Conservation (phyloP, 2,113 vertebrate genomes). For the Aegithalos caudatus region DNA sequence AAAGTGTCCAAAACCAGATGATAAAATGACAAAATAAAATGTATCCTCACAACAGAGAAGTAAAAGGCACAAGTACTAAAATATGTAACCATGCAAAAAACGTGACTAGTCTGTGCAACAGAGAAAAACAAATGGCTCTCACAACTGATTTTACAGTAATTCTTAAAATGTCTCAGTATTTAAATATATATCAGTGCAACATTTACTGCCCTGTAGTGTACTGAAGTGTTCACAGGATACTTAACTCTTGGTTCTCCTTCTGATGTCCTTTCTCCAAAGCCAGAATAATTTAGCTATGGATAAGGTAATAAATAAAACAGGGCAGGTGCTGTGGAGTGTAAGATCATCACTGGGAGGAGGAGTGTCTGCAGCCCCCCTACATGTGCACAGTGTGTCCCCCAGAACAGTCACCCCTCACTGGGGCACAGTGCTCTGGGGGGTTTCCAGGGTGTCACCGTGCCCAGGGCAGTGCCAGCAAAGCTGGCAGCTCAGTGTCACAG, state of each 20-base stretch:
- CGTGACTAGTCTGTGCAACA: conserved; percentile 71
- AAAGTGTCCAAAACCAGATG: conserved; percentile 55
- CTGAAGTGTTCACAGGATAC: background rate
- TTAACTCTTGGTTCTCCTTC: background rate
- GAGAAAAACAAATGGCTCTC: conserved; percentile 72
- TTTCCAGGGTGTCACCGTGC: background rate
- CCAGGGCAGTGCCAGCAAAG: background rate
- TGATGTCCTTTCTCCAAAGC: background rate
- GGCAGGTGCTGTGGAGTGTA: background rate
- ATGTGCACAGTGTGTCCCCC: background rate
- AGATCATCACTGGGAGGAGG: background rate
- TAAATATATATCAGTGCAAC: conserved; percentile 55
- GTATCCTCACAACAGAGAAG: conserved; percentile 54
- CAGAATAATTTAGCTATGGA: background rate
- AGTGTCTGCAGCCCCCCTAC: background rate
- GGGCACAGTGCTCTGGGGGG: background rate
- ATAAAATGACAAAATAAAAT: conserved; percentile 35
- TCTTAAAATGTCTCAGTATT: conserved; percentile 22
- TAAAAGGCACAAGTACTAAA: conserved; percentile 82
- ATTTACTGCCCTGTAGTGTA: conserved; percentile 3
- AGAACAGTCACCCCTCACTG: background rate
- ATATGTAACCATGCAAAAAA: conserved; percentile 77
- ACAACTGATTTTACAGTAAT: conserved; percentile 67
- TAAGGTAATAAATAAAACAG: background rate
- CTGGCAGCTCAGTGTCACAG: background rate